Evolutionary conservation across 2,797 vertebrate species (phyloP), one percentile per base, ranked within the genome.

Genomic region (Salmo trutta): DNA sequence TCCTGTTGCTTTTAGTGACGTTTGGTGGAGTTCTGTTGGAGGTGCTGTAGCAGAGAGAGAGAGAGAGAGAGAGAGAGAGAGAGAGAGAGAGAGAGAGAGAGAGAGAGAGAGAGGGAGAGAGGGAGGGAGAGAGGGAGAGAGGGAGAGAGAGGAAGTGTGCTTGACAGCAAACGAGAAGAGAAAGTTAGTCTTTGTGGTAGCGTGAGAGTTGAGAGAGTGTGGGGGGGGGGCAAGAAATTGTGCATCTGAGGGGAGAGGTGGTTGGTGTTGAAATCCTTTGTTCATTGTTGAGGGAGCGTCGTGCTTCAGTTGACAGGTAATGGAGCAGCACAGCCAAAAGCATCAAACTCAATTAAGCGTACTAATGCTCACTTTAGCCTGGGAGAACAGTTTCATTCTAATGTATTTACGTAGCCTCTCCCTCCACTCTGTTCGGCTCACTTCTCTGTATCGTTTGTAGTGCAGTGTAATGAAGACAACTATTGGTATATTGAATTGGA

Each of bases 261-360:
- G 74, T 41, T 31, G 16, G 69, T 79, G 71, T 33, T 69, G 31
- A 29, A 68, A 41, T 54, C 64, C 21, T 53, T 75, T 6, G 56
- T n/a, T 59, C 73, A 33, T 68, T 65, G 80, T 79, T 83, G 75
- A 85, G 77, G 84, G 64, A 47, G 74, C n/a, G 52, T 79, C 77
- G 65, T 68, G 81, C 82, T 82, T 81, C 65, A 86, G 80, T 79
- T 75, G 80, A 81, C 65, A 51, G 76, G 79, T 85, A 88, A 90
- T 89, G 76, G 87, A 86, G 87, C 82, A 15, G 33, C 10, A 2
- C 47, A 27, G 80, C 80, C 84, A 87, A 87, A 85, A 83, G 76
- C 73, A 82, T 81, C 79, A 81, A 85, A 86, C 78, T 86, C 82
- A 89, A 90, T 91, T 90, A 90, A 77, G 80, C 70, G 14, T 79